Base-by-base conservation (phyloP, 2,888 invertebrate species). In the Phengaris alcon region DNA sequence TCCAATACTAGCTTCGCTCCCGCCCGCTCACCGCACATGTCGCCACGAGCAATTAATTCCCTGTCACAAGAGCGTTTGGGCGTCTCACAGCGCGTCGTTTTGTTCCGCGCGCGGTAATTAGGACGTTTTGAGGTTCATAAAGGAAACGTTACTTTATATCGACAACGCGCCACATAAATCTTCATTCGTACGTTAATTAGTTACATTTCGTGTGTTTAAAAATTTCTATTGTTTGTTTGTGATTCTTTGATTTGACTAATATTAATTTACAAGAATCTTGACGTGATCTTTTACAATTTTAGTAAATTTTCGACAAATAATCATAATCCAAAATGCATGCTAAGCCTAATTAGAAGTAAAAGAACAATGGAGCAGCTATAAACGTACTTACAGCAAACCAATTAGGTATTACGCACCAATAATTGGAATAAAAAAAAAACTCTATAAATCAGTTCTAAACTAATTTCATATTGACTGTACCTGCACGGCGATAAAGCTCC, bases 11-110 rank as follows among this genome's bases (percentile, higher is more conserved):
- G 80, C 82, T 81, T 78, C 78, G 78, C 79, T 75, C 77, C 77
- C 77, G 76, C 77, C 77, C 70, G 74, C 80, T 75, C 81, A 82
- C 86, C 84, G 87, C 93, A 90, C 89, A 85, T 91, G 93, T 92
- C 91, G 88, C 91, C 90, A 89, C 88, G 91, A 89, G 87, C 93
- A 91, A 93, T 93, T 93, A 93, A 92, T 93, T 89, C 91, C 85
- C 92, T 93, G 93, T 93, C 93, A 93, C 91, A 93, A 87, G 87
- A 93, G 91, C 92, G 92, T 93, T 93, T 91, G 92, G 91, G 92
- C 91, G 91, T 93, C 91, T 88, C 91, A 85, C 81, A 83, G 85
- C 85, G 90, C 82, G 86, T 93, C 88, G 87, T 91, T 91, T 92
- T 91, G 90, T 88, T 86, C 86, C 87, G 89, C 88, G 91, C 89